phyloP scores from a whole-genome alignment of 2,888 invertebrate genomes.

The Synanthedon andrenaeformis region DNA sequence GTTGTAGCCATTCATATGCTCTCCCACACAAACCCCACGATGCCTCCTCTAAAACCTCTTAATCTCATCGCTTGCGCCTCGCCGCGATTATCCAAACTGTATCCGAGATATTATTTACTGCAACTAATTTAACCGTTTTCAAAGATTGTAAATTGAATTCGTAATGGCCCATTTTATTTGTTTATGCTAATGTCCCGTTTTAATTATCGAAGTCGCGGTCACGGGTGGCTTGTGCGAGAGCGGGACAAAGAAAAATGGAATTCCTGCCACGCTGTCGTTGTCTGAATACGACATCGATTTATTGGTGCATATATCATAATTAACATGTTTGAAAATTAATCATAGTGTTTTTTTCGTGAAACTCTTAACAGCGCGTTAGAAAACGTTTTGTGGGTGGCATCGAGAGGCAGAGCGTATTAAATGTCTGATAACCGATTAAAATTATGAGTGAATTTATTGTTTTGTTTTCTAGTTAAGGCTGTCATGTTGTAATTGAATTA shows the following conservation, averaged over 20 bases:
- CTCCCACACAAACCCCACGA: too few relatives aligned
- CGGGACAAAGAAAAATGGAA: constrained; percentile 23
- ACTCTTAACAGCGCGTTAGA: background rate
- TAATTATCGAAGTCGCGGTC: constrained; percentile 53
- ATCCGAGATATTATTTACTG: constrained; percentile 62
- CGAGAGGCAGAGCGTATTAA: constrained; percentile 5
- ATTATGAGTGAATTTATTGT: background rate
- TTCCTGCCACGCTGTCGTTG: constrained; percentile 31
- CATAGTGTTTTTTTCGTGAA: constrained; percentile 21
- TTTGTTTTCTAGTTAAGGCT: background rate
- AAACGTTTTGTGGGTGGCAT: constrained; percentile 13
- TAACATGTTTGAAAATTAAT: constrained; percentile 42
- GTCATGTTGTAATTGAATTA: background rate
- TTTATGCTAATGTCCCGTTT: constrained; percentile 67
- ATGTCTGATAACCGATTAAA: background rate
- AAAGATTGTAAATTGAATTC: constrained; percentile 69
- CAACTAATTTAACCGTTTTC: constrained; percentile 64
- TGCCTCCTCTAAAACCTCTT: too few relatives aligned
- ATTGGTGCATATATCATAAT: constrained; percentile 56
- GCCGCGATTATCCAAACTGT: constrained; percentile 41
- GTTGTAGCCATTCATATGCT: too few relatives aligned
- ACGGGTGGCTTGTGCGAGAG: constrained; percentile 16
- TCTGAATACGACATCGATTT: constrained; percentile 34
- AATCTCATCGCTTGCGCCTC: constrained; percentile 12
- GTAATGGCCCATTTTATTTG: constrained; percentile 69